phyloP scores from a whole-genome alignment of 2,113 vertebrate genomes.

The Cyprinodon variegatus region DNA sequence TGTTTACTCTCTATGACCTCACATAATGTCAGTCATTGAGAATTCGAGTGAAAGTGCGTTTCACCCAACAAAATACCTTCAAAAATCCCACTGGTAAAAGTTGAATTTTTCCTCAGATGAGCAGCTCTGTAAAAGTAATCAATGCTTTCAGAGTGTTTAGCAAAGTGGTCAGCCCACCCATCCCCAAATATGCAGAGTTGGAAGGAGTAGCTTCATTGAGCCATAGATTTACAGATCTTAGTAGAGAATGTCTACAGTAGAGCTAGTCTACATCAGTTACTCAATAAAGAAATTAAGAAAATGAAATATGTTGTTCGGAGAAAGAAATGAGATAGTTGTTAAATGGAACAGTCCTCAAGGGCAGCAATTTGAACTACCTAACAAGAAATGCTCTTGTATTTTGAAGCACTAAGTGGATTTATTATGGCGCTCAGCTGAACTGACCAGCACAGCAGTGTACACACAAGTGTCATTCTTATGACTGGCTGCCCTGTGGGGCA shows the following conservation, averaged over 20 bases:
- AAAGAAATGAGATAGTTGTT: background rate
- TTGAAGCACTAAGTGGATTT: conserved; percentile 9
- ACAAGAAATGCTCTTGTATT: background rate
- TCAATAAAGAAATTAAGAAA: background rate
- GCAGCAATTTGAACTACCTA: background rate
- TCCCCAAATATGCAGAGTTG: conserved; percentile 52
- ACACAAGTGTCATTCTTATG: conserved; percentile 61
- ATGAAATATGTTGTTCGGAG: background rate
- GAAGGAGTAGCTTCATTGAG: conserved; percentile 27
- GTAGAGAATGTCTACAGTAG: background rate
- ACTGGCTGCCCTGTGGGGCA: conserved; percentile 51
- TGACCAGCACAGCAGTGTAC: conserved; percentile 35
- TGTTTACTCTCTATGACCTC: conserved; percentile 1
- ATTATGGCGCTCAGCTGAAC: conserved; percentile 28
- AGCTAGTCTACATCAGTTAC: conserved; percentile 18
- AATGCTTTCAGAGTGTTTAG: conserved; percentile 46
- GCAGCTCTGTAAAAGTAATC: conserved; percentile 59
- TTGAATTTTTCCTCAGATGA: conserved; percentile 43
- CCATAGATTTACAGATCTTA: conserved; percentile 18
- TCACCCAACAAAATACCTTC: conserved; percentile 34
- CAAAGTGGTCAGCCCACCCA: conserved; percentile 56
- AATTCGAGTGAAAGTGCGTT: background rate
- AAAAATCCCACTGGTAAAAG: conserved; percentile 22
- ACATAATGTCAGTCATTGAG: conserved; percentile 23
- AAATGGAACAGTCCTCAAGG: background rate